Evolutionary conservation across 1,140 invertebrate genomes (phyloP).

Genomic region (Drosophila mojavensis): DNA sequence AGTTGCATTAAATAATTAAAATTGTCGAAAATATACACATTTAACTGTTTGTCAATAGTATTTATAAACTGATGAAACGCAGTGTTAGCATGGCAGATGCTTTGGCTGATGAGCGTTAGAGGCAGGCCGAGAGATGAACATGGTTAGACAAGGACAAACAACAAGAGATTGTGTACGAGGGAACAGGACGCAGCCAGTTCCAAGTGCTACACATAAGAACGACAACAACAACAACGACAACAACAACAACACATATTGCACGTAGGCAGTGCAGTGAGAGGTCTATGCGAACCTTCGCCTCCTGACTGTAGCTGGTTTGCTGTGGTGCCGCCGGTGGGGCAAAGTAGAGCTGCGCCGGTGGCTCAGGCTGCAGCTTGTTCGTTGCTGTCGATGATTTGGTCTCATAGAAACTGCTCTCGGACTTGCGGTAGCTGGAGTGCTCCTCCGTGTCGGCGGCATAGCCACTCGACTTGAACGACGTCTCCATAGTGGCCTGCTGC

Average conservation of each 20-base stretch:
- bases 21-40: not conserved
- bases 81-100: constrained; percentile 13
- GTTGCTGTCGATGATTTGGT: constrained; percentile 55
- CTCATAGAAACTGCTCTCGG: constrained; percentile 68
- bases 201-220: constrained; percentile 67
- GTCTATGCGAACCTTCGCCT: constrained; percentile 80
- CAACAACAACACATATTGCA: constrained; percentile 55
- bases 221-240: constrained; percentile 48
- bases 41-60: too few species aligned
- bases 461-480: constrained; percentile 86
- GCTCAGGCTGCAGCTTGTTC: constrained; percentile 53
- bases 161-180: constrained; percentile 12
- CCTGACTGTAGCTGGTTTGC: constrained; percentile 61
- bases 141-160: constrained; percentile 32
- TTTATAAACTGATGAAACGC: constrained; percentile 1
- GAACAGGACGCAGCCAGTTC: constrained; percentile 18
- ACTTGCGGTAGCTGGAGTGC: constrained; percentile 79
- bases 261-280: constrained; percentile 9
- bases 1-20: not conserved
- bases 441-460: constrained; percentile 91
- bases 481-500: constrained; percentile 77
- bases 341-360: constrained; percentile 58
- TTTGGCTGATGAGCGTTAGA: constrained; percentile 20
- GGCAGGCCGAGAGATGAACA: constrained; percentile 16
- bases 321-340: constrained; percentile 27